Evolutionary conservation across 2,797 vertebrate genomes (phyloP).

Genomic region (Coregonus suidteri): DNA sequence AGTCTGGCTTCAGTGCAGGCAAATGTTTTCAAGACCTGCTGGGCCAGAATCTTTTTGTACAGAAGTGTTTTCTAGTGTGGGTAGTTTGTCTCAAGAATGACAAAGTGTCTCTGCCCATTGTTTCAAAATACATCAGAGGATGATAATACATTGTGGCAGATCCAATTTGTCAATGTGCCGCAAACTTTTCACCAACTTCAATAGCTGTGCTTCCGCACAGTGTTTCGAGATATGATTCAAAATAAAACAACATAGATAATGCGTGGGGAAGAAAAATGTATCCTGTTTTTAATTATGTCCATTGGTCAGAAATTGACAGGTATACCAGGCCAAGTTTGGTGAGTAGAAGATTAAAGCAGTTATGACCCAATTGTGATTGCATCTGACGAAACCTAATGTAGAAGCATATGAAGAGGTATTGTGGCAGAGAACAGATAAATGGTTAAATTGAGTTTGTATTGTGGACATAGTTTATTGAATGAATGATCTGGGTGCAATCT

Average conservation of each 20-base stretch:
- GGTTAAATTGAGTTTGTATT: not conserved
- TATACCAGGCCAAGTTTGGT: not conserved
- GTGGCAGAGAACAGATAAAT: not conserved
- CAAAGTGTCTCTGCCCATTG: slow-evolving; percentile 47
- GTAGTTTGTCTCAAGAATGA: slow-evolving; percentile 22
- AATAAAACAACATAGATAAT: not conserved
- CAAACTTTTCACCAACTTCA: slow-evolving; percentile 24
- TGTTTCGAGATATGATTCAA: slow-evolving; percentile 34
- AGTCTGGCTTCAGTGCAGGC: not conserved
- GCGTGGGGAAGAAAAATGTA: not conserved
- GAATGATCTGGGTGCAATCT: not conserved
- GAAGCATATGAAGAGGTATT: not conserved
- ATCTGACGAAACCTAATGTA: not conserved
- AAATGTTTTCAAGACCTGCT: not conserved
- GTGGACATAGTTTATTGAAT: not conserved
- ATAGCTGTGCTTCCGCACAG: slow-evolving; percentile 23
- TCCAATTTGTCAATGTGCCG: slow-evolving; percentile 51
- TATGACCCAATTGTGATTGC: not conserved
- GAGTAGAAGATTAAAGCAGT: not conserved
- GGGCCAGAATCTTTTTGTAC: not conserved
- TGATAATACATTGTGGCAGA: slow-evolving; percentile 52
- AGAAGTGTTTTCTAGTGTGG: slow-evolving; percentile 35
- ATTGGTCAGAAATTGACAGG: not conserved
- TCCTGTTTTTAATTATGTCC: not conserved
- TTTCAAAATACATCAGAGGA: slow-evolving; percentile 59